Conservation (phyloP, 2,113 vertebrate genomes). For the pig (Sus scrofa) region T2T-Sscrofa CM000829.6:46277001-46277500, state of each 20-base stretch:
- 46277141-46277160: background rate
- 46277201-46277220: background rate
- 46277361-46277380: background rate
- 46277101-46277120: background rate
- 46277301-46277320: background rate
- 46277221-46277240: too few relatives aligned
- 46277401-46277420: background rate
- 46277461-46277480: background rate
- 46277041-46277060: background rate
- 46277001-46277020: conserved; percentile 34
- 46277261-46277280: background rate
- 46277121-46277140: background rate
- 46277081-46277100: background rate
- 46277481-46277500: background rate
- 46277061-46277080: background rate
- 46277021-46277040: conserved; percentile 3
- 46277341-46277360: background rate
- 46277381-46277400: background rate
- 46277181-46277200: background rate
- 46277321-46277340: conserved; percentile 34
- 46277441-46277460: background rate
- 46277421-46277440: background rate
- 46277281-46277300: background rate
- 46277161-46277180: conserved; percentile 36
- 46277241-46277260: background rate